A percentile compares a stretch with the other conserved stretches of the same genome.
These are phyloP conservation scores for Lamprologus lemairii DNA, from an alignment of 2,113 vertebrate genomes.

Conservation along the genomic window DNA sequence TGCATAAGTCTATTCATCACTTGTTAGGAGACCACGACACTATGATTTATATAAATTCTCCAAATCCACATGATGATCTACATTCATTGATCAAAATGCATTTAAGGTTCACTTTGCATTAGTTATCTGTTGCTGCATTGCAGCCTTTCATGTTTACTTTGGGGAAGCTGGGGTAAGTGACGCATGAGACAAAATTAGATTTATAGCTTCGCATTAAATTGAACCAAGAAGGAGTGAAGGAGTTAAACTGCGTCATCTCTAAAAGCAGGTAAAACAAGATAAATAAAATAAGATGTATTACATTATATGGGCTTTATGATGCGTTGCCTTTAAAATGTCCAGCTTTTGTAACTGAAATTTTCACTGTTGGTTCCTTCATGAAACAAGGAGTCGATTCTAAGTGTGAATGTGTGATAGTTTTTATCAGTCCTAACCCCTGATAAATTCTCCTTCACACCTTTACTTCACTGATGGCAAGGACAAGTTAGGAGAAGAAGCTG, in stretches of 20 bases:
- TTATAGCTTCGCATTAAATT: fast-evolving
- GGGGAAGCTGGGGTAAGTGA: background rate
- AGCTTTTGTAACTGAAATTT: fast-evolving
- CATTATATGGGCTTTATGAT: background rate
- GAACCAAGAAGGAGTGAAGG: background rate
- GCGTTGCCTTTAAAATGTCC: background rate
- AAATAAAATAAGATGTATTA: background rate
- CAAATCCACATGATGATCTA: background rate
- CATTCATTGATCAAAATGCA: background rate
- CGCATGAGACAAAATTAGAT: background rate
- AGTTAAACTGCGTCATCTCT: background rate
- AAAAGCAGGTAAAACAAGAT: background rate
- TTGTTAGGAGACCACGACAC: background rate
- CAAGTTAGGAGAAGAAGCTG: background rate
- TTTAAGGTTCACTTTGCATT: background rate
- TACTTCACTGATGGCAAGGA: background rate
- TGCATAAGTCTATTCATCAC: fast-evolving
- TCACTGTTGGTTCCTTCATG: background rate
- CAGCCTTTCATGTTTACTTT: background rate
- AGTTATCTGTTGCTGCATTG: background rate
- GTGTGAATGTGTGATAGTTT: background rate
- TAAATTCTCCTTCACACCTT: background rate
- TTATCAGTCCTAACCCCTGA: background rate
- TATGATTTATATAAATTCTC: background rate
- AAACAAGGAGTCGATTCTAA: background rate